Evolutionary conservation across 2,888 invertebrate genomes (phyloP), one percentile per base, ranked within the genome.

Genomic region (Meliscaeva auricollis): DNA sequence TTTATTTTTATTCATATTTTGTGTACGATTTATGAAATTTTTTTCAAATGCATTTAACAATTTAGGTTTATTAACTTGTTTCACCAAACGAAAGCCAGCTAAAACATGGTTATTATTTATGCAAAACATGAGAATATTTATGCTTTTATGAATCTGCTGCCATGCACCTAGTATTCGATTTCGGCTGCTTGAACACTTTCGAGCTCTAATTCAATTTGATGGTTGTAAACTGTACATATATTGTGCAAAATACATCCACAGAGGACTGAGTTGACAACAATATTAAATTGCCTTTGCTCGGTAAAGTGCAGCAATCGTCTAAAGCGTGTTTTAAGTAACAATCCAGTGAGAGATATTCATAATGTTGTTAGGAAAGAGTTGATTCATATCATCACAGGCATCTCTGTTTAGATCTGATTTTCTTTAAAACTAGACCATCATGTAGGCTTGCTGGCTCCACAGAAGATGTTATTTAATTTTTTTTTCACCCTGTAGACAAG

Each of bases 271-370:
- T 88, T 87, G 3, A 70, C 60, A 4, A 87, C 58, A 35, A 56
- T 64, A 22, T 72, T 62, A 4, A 88, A 62, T 58, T 87, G 58
- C 11, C 58, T 72, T 66, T 85, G 87, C 56, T 89, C 88, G 3
- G 87, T 87, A 62, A 87, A 87, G 62, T 88, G 87, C 4, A 89
- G 70, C 35, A 89, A 66, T 52, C 89, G 82, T 32, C 89, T 80
- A 79, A 89, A 90, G 20, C 90, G 72, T 7, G 84, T 54, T 84
- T 90, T 90, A 17, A 90, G 73, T 20, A 90, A 46, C 80, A 81
- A 87, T 5, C 66, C 52, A 30, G 81, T 82, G 82, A 64, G 20
- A 89, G 88, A 79, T 90, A 90, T 13, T 52, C 30, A 0, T 89
- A 62, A 70, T 60, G 15, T 46, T 44, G 15, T 64, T 20, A 3